Evolutionary conservation across 1,140 invertebrate species (phyloP), one percentile per base, ranked within the genome.

Genomic region (Conus ventricosus): DNA sequence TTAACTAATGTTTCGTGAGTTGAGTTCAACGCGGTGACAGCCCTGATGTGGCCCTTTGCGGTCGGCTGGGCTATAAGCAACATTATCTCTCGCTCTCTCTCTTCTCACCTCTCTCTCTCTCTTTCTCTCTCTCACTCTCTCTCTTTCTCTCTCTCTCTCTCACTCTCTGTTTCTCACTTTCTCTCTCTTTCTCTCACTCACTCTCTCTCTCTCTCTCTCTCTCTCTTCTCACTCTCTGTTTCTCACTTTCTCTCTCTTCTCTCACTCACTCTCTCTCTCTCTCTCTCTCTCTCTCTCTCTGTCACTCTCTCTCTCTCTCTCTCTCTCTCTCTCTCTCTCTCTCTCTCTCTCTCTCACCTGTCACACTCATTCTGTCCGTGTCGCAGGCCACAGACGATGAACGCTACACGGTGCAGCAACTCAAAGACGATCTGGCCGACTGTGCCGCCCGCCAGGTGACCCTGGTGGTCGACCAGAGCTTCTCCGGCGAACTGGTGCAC

Each of bases 401-500:
- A 90, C 88, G 94, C 17, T 96, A 96, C 92, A 94, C 93, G 0
- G 88, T 95, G 0, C 92, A 93, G 20, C 96, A 96, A 89, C 92
- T 96, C 51, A 91, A 96, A 54, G 90, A 94, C 0, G 96, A 96
- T 89, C 92, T 96, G 6, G 88, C 93, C 0, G 88, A 94, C 15
- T 96, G 96, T 91, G 87, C 91, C 39, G 96, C 96, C 0, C 93
- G 94, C 11, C 93, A 95, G n/a, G 95, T 96, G 4, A 93, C 96
- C 53, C 87, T 96, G 7, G 90, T 96, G 1, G 95, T 94, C 1
- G 96, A 96, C 89, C 96, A 96, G 87, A 96, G 95, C 88, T 96
- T 95, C 90, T 93, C 95, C 4, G 95, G 95, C 0, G 92, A 95
- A 80, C 88, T 96, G 10, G 92, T 95, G 27, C 92, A 94, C 6